Base-by-base conservation (phyloP, 2,888 invertebrate genomes). In the Molanna angustata region DNA sequence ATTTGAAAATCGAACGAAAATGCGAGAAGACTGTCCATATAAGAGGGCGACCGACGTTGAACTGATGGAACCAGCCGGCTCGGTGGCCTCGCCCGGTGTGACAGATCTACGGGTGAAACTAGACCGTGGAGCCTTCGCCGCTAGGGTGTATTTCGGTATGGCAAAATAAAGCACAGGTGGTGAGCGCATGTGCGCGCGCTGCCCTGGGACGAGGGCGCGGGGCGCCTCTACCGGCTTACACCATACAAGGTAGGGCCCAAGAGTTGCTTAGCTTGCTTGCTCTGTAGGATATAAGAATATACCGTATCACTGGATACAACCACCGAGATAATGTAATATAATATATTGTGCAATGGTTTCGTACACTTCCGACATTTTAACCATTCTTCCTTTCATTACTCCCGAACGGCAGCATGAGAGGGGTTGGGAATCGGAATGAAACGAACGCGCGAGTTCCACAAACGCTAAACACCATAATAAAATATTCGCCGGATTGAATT, bases 141-240 rank as follows among this genome's bases (percentile, higher is more conserved):
- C 16, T 18, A 47, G 31, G 47, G 47, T 20, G 13, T 13, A 44
- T 54, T 54, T 55, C 56, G 61, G 64, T 63, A 61, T 64, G 64
- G 62, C 65, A 65, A 59, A 31, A 59, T 72, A 70, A 68, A 65
- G 61, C 59, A 56, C 60, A 59, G 58, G 62, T 61, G 59, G 62
- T 63, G 66, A 67, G 70, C 70, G 71, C 55, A 57, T 62, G 67
- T 73, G 76, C 72, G 71, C 70, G 75, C 63, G 76, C 71, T 66
- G 67, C 66, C 64, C 61, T 58, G 66, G 68, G 65, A 62, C 21
- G 22, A 21, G 22, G 14, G 49, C 6, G 33, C 11, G 11, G 33
- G 14, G 11, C 33, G 14, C 33, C 11, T 33, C 33, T 33, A 14
- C 33, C 33, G 33, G 11, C 4, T 33, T 33, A 33, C 33, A 33